Base-by-base conservation (phyloP, 2,797 vertebrate species). In the Siniperca obscura region DNA sequence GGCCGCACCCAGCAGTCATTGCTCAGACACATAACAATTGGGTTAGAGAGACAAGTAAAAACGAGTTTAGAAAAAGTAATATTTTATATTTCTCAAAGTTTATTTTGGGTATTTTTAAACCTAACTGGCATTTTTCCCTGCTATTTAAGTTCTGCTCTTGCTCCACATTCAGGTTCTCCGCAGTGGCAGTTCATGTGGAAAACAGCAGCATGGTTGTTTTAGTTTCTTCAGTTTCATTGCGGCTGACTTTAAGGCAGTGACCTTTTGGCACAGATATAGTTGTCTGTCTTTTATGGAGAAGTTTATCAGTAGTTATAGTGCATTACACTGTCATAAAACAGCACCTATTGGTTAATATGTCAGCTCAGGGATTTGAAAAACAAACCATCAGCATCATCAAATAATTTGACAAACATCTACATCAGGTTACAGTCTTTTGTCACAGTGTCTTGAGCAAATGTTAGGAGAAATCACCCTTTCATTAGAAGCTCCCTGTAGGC, bases 321-420 rank as follows among this genome's bases (percentile, higher is more conserved):
- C 12, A 55, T 70, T 38, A 36, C 14, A 8, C 11, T 22, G 4
- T 70, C 27, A 67, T 84, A 70, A 82, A 86, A 60, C 7, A 16
- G 19, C 13, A 38, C 2, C 5, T 53, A 2, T 13, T 71, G 21
- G 17, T 3, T 57, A 59, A 78, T 34, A 17, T 27, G 38, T 71
- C 1, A 12, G 56, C 21, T 69, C 25, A 57, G 21, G 42, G 36
- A 74, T 70, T 70, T 56, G 30, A 73, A 78, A 78, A 72, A 46
- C 19, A 79, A 78, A 87, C 36, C 21, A n/a, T 14, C 9, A 27
- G 16, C 6, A 19, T 42, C 50, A 53, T 1, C 2, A 57, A 34
- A 21, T 80, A 16, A 70, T 85, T 81, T 38, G 53, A 72, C 40
- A 85, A 88, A 90, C 60, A 77, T 68, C 9, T 22, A 57, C 25